Evolutionary conservation across 2,113 vertebrate genomes (phyloP).

Genomic region (Sphyrna mokarran): DNA sequence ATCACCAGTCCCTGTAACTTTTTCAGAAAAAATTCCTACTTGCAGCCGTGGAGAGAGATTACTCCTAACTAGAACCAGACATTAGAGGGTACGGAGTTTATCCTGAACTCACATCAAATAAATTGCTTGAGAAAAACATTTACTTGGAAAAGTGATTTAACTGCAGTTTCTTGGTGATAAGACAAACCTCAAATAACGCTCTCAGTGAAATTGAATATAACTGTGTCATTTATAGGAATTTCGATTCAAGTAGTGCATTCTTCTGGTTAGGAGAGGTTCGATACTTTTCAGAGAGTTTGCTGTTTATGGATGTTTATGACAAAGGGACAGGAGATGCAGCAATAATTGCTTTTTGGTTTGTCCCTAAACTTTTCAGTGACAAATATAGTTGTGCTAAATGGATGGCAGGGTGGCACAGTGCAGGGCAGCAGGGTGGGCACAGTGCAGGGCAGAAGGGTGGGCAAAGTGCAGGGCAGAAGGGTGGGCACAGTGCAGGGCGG

Average conservation of each 20-base stretch:
- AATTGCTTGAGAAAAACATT: neutral
- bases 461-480: too few relatives aligned
- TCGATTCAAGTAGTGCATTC: neutral
- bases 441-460: too few relatives aligned
- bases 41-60: neutral
- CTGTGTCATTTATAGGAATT: neutral
- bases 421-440: too few relatives aligned
- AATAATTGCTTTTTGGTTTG: neutral
- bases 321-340: neutral
- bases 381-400: neutral
- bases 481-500: too few relatives aligned
- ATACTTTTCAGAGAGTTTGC: neutral
- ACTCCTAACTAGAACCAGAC: neutral
- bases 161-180: neutral
- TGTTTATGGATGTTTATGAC: neutral
- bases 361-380: neutral
- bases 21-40: neutral
- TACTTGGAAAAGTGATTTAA: neutral
- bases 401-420: too few relatives aligned
- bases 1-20: neutral
- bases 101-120: neutral
- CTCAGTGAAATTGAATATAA: neutral
- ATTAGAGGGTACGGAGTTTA: neutral
- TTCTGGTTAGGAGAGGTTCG: neutral
- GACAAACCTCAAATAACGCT: neutral